Base-by-base conservation (phyloP, 2,797 vertebrate species). In the Distichodus sexfasciatus region DNA sequence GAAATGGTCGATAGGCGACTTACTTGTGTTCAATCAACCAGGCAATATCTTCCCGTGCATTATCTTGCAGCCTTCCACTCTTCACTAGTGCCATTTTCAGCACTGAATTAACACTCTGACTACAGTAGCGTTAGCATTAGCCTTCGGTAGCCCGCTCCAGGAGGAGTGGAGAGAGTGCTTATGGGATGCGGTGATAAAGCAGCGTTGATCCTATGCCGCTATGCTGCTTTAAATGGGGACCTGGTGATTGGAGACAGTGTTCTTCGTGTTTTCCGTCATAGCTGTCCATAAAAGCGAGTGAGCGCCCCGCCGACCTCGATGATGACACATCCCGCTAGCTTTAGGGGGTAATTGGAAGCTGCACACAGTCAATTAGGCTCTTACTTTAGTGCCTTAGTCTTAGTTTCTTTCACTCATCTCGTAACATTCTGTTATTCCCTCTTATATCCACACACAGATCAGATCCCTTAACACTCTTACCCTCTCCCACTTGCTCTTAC, bases 291-390 rank as follows among this genome's bases (percentile, higher is more conserved):
- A 46, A n/a, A 33, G 6, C 14, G 53, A 46, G 12, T 23, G 29
- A 57, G 15, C 44, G 46, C 54, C 31, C 24, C 15, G 23, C 28
- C 14, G 24, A 35, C 51, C 61, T 54, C 41, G 26, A 50, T 64
- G 47, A 50, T 57, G 26, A 43, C 24, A 65, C 44, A 17, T 71
- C 62, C 28, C 38, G 12, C n/a, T 64, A 57, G 66, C 48, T 43
- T 36, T 24, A 23, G 48, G 36, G 53, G 19, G 51, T 50, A 44
- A 55, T 29, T 76, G 46, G 28, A 76, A 57, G 44, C 48, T 43
- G 50, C 8, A 31, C 47, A 33, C 33, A 61, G 57, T 53, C 71
- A 74, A 71, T 76, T 76, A 68, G 55, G 43, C 24, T n/a, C 1
- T 43, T 38, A 67, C 47, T n/a, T 6, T 26, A 29, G 58, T 19